Conservation (phyloP, 2,888 invertebrate species). For the Stictocephala bisonia region DNA sequence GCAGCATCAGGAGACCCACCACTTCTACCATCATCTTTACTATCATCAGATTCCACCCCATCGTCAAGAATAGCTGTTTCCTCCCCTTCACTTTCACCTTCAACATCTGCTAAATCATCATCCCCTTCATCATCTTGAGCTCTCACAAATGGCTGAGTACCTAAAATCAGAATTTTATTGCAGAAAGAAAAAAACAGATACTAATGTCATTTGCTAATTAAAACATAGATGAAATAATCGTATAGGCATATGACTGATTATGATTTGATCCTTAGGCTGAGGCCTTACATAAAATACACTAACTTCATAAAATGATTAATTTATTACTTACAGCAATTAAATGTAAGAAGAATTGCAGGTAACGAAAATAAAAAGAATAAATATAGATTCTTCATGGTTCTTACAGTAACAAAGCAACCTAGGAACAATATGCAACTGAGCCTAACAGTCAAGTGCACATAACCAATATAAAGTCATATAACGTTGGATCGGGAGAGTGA, state of each 20-base stretch:
- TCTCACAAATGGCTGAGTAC: slow-evolving; percentile 33
- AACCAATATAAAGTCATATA: too few relatives aligned
- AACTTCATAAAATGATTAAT: too few relatives aligned
- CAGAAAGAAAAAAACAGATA: background rate
- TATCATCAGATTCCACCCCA: slow-evolving; percentile 70
- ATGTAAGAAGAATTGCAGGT: slow-evolving; percentile 77
- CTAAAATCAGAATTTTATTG: slow-evolving; percentile 53
- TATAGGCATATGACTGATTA: background rate
- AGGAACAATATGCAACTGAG: too few relatives aligned
- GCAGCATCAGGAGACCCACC: slow-evolving; percentile 90
- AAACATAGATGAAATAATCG: background rate
- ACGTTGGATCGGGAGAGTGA: too few relatives aligned
- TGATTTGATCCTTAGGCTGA: too few relatives aligned
- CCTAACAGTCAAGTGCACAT: too few relatives aligned
- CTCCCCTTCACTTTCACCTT: slow-evolving; percentile 74
- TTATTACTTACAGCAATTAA: slow-evolving; percentile 76
- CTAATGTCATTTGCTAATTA: background rate
- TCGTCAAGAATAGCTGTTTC: slow-evolving; percentile 64
- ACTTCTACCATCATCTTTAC: slow-evolving; percentile 66
- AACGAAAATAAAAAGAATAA: slow-evolving; percentile 74
- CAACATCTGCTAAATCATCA: slow-evolving; percentile 75
- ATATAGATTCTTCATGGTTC: slow-evolving; percentile 77
- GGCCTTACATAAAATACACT: too few relatives aligned
- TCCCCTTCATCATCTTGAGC: slow-evolving; percentile 64
- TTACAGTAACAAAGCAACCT: too few relatives aligned